Conservation (phyloP, 2,113 vertebrate species). For the Pteronura brasiliensis region DNA sequence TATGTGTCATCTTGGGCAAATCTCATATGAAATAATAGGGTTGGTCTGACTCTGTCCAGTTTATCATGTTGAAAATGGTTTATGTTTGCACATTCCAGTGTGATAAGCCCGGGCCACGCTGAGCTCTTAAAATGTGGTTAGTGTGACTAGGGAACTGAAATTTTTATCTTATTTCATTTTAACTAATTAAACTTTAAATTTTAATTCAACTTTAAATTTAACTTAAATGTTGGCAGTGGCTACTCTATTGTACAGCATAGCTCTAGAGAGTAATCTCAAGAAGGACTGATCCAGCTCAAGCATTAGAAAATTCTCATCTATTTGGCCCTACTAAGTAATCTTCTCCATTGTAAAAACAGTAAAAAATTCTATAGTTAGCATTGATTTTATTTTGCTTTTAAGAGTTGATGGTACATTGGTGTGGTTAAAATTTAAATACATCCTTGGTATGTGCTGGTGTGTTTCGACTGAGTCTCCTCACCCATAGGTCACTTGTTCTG, state of each 20-base stretch:
- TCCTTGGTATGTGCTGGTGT: background rate
- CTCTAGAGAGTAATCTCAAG: background rate
- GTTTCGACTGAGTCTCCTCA: background rate
- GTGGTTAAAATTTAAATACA: background rate
- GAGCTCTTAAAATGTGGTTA: background rate
- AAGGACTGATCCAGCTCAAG: background rate
- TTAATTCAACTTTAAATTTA: background rate
- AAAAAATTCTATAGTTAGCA: background rate
- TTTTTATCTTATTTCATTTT: slow-evolving; percentile 3
- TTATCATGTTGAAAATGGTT: background rate
- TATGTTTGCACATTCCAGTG: background rate
- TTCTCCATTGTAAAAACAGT: background rate
- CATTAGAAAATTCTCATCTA: background rate
- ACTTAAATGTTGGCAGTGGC: background rate
- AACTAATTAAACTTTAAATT: background rate
- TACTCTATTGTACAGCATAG: background rate
- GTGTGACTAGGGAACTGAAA: background rate
- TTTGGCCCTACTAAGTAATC: background rate
- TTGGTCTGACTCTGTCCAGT: too few relatives aligned
- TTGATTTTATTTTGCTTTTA: slow-evolving; percentile 28
- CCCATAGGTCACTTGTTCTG: background rate
- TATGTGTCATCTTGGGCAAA: background rate
- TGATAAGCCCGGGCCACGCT: background rate
- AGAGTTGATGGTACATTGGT: background rate
- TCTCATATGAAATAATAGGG: background rate